Evolutionary conservation across 2,888 invertebrate species (phyloP), one percentile per base, ranked within the genome.

Genomic region (Caenorhabditis plicata): DNA sequence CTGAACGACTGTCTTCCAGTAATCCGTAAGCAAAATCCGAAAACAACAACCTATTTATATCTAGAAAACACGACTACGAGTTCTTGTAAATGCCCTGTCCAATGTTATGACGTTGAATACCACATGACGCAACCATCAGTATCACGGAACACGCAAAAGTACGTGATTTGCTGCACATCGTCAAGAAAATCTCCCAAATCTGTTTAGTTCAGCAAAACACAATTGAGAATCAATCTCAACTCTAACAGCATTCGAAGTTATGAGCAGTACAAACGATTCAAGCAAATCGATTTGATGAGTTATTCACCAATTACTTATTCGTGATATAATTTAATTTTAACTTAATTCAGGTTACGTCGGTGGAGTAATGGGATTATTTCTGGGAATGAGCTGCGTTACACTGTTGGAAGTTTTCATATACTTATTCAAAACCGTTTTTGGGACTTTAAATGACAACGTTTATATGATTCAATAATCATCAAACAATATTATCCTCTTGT

Each of bases 361-460:
- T 11, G 71, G 71, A 41, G 62, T 64, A 13, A 70, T 73, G 71
- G 73, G 71, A 9, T 48, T 73, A 15, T 73, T 73, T 47, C 64
- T 73, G 20, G 73, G 73, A 35, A 73, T 73, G 73, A 70, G 71
- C 38, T 70, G 71, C 36, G 52, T 73, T 4, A 73, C 73, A 3
- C 46, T 73, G 2, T 43, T 73, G 2, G 73, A 73, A 54, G 67
- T 73, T 0, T 70, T 73, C 26, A 62, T 73, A 33, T 73, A 66
- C 29, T 43, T 72, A 7, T 67, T 74, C 49, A 73, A 73, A 49
- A 63, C 70, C 0, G 60, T 72, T 26, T 71, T 67, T 61, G 73
- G 73, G 19, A 56, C 65, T 4, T 43, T 71, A 17, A 73, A 71
- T 40, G 55, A 60, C 27, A 45, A 45, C 29, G 57, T 57, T 5